Conservation (phyloP, 2,797 vertebrate species). For the Sebastes aleutianus region DNA sequence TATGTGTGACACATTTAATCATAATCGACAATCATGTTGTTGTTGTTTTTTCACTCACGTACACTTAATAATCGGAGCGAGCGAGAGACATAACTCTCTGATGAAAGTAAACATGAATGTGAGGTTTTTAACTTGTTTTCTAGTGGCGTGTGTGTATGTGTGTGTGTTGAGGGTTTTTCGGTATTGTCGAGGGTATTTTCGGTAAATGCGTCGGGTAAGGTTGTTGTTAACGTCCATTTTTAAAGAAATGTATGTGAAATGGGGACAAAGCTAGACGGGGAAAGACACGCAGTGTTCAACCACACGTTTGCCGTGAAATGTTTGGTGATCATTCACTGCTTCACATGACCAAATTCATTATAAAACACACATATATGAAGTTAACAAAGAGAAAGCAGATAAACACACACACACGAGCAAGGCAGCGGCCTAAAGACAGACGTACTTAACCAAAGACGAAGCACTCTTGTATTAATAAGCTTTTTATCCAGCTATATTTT, state of each 20-base stretch:
- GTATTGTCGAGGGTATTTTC: background rate
- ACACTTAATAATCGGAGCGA: conserved; percentile 9
- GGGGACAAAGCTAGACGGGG: conserved; percentile 4
- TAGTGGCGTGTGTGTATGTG: background rate
- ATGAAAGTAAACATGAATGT: conserved; percentile 58
- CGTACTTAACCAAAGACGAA: conserved; percentile 77
- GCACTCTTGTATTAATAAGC: conserved; percentile 78
- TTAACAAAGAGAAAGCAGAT: background rate
- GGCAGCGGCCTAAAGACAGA: conserved; percentile 38
- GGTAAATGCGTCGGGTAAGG: background rate
- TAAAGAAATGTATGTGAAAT: conserved; percentile 50
- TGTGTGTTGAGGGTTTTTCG: background rate
- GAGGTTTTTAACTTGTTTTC: conserved; percentile 26
- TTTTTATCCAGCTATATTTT: conserved; percentile 79
- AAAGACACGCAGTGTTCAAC: conserved; percentile 18
- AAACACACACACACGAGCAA: background rate
- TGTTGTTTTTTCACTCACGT: background rate
- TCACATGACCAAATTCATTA: background rate
- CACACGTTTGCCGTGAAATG: background rate
- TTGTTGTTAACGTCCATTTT: conserved; percentile 32
- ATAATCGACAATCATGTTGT: conserved; percentile 55
- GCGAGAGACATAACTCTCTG: conserved; percentile 21
- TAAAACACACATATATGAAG: background rate
- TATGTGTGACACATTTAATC: conserved; percentile 10
- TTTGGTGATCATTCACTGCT: conserved; percentile 3